A percentile compares a stretch with the other conserved stretches of the same genome.
phyloP scores from a whole-genome alignment of 2,113 vertebrate genomes.

The Tor tambroides region DNA sequence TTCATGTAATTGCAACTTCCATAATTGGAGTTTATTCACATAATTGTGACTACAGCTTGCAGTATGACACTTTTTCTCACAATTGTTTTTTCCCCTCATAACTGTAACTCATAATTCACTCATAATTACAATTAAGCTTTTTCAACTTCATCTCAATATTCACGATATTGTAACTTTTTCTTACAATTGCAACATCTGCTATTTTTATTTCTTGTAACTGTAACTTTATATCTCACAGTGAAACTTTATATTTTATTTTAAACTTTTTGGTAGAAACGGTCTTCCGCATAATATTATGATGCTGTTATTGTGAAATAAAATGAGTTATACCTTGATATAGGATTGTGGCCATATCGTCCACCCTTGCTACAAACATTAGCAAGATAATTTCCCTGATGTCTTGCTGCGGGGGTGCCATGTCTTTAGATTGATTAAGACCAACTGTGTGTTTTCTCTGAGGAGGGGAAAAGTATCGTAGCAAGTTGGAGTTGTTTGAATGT shows the following conservation, averaged over 20 bases:
- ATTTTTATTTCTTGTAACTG: neutral
- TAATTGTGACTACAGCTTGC: neutral
- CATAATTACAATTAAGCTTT: neutral
- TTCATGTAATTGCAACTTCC: neutral
- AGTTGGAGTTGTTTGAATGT: neutral
- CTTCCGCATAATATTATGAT: neutral
- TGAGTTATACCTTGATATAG: neutral
- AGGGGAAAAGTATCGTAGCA: neutral
- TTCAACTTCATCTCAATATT: neutral
- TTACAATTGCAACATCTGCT: neutral
- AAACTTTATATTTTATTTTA: neutral
- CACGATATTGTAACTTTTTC: neutral
- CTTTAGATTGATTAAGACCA: slow-evolving; percentile 9
- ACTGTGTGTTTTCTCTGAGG: neutral
- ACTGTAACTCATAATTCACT: neutral
- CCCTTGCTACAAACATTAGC: neutral
- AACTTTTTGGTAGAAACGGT: neutral
- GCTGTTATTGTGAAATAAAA: neutral
- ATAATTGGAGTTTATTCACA: neutral
- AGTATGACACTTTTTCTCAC: no score
- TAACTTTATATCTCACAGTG: neutral
- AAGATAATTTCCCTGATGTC: neutral
- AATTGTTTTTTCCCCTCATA: neutral
- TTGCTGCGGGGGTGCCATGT: neutral
- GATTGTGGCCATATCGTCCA: neutral